These are phyloP conservation scores for Cylindroiulus punctatus DNA, from an alignment of 2,888 invertebrate species.

Conservation along the genomic window DNA sequence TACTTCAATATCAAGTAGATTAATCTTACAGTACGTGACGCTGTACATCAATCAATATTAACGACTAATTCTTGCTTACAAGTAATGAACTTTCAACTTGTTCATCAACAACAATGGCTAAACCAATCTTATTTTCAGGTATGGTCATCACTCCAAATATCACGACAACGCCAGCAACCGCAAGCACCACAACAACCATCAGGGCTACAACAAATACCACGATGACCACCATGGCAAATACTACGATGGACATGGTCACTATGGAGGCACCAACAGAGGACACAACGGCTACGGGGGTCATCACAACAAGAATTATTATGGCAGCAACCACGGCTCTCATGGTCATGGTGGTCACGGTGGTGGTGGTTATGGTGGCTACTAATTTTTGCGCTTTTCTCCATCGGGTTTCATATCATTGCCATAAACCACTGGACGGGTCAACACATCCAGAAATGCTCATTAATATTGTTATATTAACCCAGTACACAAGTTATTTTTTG, in stretches of 20 bases:
- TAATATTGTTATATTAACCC: slow-evolving; percentile 43
- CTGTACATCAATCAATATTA: too few relatives aligned
- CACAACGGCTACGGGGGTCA: slow-evolving; percentile 58
- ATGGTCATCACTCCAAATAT: slow-evolving; percentile 57
- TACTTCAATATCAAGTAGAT: too few relatives aligned
- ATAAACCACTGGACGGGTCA: slow-evolving; percentile 47
- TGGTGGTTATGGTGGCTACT: slow-evolving; percentile 48
- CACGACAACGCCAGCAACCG: slow-evolving; percentile 57
- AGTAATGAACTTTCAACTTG: too few relatives aligned
- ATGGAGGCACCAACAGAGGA: slow-evolving; percentile 54
- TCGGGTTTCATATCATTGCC: neutral
- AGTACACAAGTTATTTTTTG: neutral
- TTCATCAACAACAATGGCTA: neutral
- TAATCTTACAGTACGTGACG: too few relatives aligned
- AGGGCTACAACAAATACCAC: slow-evolving; percentile 57
- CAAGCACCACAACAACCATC: slow-evolving; percentile 56
- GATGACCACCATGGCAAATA: slow-evolving; percentile 58
- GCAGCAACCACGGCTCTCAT: slow-evolving; percentile 43
- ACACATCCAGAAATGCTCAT: slow-evolving; percentile 16
- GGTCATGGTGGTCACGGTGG: slow-evolving; percentile 32
- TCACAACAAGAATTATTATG: slow-evolving; percentile 56
- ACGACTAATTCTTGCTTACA: too few relatives aligned
- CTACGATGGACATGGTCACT: slow-evolving; percentile 57
- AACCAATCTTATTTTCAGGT: neutral
- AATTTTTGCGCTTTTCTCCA: slow-evolving; percentile 27